These are phyloP conservation scores for Oedothorax gibbosus DNA, from an alignment of 1,140 invertebrate species.

Conservation along the genomic window DNA sequence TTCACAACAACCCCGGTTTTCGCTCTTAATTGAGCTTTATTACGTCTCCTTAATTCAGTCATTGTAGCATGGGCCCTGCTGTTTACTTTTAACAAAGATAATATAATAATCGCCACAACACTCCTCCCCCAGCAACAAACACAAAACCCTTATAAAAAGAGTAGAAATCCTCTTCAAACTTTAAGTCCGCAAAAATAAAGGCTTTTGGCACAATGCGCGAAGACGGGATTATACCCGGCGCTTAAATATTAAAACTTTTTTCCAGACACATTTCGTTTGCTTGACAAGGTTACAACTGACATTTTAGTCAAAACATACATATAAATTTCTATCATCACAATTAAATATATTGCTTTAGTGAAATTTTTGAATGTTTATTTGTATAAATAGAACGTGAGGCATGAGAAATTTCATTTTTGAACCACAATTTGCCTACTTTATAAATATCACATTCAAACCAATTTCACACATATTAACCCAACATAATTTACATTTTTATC, in stretches of 20 bases:
- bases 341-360: too few relatives aligned
- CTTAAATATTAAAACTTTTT: constrained; percentile 57
- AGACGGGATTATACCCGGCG: constrained; percentile 12
- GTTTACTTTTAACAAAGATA: constrained; percentile 56
- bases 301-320: too few relatives aligned
- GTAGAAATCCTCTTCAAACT: constrained; percentile 27
- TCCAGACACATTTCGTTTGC: not conserved
- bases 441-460: too few relatives aligned
- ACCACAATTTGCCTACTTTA: too few relatives aligned
- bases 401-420: too few relatives aligned
- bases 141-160: constrained; percentile 27
- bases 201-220: constrained; percentile 25
- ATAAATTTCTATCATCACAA: too few relatives aligned
- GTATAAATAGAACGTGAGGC: too few relatives aligned
- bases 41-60: constrained; percentile 39
- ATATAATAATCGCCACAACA: constrained; percentile 54
- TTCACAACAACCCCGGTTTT: not conserved
- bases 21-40: constrained; percentile 45
- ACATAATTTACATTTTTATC: too few relatives aligned
- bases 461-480: too few relatives aligned
- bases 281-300: too few relatives aligned
- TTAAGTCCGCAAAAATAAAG: constrained; percentile 49
- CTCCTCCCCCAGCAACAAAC: constrained; percentile 4
- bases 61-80: constrained; percentile 33
- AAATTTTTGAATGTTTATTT: too few relatives aligned